Conservation (phyloP, 2,888 invertebrate genomes). For the Trichopoda pennipes region DNA sequence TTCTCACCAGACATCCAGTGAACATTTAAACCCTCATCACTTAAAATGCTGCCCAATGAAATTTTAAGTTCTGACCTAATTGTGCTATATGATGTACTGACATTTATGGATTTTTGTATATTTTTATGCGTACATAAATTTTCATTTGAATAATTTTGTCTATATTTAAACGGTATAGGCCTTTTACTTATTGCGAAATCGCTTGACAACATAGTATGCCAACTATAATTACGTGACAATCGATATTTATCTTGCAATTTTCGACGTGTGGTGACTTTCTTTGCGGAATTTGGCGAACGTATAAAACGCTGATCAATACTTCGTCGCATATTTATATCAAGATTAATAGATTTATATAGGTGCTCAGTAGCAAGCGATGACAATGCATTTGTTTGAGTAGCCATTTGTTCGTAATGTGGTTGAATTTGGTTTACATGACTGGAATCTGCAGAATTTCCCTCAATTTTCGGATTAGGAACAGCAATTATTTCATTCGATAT, state of each 20-base stretch:
- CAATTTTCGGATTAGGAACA: slow-evolving; percentile 66
- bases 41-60: background rate
- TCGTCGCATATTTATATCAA: slow-evolving; percentile 85
- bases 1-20: slow-evolving; percentile 80
- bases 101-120: background rate
- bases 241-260: slow-evolving; percentile 84
- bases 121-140: background rate
- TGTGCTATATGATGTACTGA: background rate
- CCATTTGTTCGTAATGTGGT: slow-evolving; percentile 87
- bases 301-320: slow-evolving; percentile 87
- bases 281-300: slow-evolving; percentile 90
- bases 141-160: background rate
- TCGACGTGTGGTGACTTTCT: slow-evolving; percentile 88
- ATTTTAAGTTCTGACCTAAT: slow-evolving; percentile 70
- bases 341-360: slow-evolving; percentile 86
- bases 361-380: slow-evolving; percentile 83
- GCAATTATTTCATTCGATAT: slow-evolving; percentile 86
- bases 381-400: slow-evolving; percentile 84
- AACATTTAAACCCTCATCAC: slow-evolving; percentile 68
- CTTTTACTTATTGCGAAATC: background rate
- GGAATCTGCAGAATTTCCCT: slow-evolving; percentile 32
- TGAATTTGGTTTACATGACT: slow-evolving; percentile 85
- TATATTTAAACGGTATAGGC: background rate
- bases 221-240: slow-evolving; percentile 77
- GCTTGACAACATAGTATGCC: background rate